phyloP scores from a whole-genome alignment of 2,888 invertebrate species.

The Andrena dorsata region DNA sequence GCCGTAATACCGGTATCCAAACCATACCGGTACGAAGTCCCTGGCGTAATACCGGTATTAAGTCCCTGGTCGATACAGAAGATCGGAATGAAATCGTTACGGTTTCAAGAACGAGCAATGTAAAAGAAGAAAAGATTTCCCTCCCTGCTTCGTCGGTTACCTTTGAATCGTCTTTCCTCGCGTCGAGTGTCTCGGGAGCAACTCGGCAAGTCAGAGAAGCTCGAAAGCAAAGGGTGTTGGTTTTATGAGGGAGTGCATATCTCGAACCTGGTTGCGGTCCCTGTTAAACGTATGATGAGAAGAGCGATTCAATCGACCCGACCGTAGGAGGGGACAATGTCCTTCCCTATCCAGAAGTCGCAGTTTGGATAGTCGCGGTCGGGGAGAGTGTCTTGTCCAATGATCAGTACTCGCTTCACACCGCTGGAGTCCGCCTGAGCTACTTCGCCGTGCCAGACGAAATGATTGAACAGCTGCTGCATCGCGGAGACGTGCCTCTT shows the following conservation, averaged over 20 bases:
- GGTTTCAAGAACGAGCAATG: not conserved
- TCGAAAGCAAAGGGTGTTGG: slow-evolving; percentile 17
- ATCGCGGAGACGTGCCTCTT: slow-evolving; percentile 91
- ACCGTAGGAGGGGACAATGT: slow-evolving; percentile 91
- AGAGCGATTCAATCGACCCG: slow-evolving; percentile 88
- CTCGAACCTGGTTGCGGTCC: slow-evolving; percentile 10
- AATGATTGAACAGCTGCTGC: slow-evolving; percentile 93
- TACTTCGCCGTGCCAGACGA: slow-evolving; percentile 91
- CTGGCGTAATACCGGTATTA: too few relatives aligned
- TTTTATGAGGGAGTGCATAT: not conserved
- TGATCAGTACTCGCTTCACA: slow-evolving; percentile 87
- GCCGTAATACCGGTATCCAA: too few relatives aligned
- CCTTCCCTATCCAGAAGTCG: slow-evolving; percentile 91
- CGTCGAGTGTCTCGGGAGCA: slow-evolving; percentile 7
- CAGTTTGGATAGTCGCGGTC: slow-evolving; percentile 90
- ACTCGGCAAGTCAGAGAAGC: slow-evolving; percentile 10
- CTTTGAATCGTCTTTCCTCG: slow-evolving; percentile 5
- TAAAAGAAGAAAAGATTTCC: slow-evolving; percentile 23
- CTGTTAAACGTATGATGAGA: not conserved
- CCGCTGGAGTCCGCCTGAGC: slow-evolving; percentile 87
- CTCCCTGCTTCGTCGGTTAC: not conserved
- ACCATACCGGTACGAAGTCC: too few relatives aligned
- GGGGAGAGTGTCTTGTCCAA: slow-evolving; percentile 90
- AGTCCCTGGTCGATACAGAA: not conserved
- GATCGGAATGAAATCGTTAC: not conserved